Conservation (phyloP, 1,140 invertebrate genomes). For the Pachyrhynchus sulphureomaculatus region DNA sequence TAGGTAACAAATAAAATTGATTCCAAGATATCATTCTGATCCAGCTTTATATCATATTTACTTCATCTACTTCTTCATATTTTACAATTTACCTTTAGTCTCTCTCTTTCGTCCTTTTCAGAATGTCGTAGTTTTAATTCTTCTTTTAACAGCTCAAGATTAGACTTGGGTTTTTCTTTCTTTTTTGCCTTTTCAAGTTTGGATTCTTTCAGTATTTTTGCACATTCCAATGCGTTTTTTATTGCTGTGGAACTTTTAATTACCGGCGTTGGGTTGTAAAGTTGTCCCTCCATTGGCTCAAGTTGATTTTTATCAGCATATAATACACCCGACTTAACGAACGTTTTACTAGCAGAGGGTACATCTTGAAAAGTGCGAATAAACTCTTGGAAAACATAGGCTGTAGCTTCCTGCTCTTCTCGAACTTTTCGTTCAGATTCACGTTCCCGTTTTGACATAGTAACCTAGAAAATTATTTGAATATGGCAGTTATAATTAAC, state of each 20-base stretch:
- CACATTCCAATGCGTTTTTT: conserved; percentile 56
- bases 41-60: too few relatives aligned
- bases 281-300: conserved; percentile 32
- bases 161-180: conserved; percentile 46
- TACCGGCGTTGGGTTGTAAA: conserved; percentile 44
- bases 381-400: conserved; percentile 57
- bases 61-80: too few relatives aligned
- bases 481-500: background rate
- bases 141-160: conserved; percentile 50
- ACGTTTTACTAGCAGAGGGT: conserved; percentile 39
- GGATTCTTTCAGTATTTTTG: conserved; percentile 39
- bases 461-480: background rate
- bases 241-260: conserved; percentile 50
- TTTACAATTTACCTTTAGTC: conserved; percentile 31
- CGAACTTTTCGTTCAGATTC: conserved; percentile 53
- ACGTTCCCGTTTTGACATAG: conserved; percentile 36
- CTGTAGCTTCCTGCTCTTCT: conserved; percentile 84
- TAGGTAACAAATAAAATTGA: too few relatives aligned
- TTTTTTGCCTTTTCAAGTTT: conserved; percentile 44
- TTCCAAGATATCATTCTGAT: too few relatives aligned
- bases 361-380: conserved; percentile 46
- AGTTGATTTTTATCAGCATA: conserved; percentile 36
- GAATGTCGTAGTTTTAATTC: conserved; percentile 45
- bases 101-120: conserved; percentile 29
- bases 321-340: conserved; percentile 45